Conservation (phyloP, 2,888 invertebrate genomes). For the Junonia oenone region DNA sequence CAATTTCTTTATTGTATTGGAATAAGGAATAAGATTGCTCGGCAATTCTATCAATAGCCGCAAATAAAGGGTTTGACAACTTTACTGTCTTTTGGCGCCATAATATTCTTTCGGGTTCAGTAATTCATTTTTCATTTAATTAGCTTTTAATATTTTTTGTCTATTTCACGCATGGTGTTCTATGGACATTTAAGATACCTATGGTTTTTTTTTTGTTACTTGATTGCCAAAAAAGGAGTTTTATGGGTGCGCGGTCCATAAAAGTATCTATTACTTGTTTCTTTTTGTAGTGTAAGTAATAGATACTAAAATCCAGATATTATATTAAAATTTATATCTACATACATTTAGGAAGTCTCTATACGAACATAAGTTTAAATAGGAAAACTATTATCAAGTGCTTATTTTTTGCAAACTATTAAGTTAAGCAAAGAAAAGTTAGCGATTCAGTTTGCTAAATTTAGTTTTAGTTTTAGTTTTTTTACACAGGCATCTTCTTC, state of each 20-base stretch:
- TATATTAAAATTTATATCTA: too few relatives aligned
- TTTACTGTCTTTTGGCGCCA: slow-evolving; percentile 58
- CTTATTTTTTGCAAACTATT: too few relatives aligned
- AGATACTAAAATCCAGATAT: too few relatives aligned
- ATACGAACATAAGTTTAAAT: too few relatives aligned
- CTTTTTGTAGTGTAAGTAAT: too few relatives aligned
- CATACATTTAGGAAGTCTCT: too few relatives aligned
- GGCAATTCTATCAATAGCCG: slow-evolving; percentile 28
- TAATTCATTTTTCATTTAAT: slow-evolving; percentile 26
- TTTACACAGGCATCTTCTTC: too few relatives aligned
- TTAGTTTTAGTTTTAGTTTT: too few relatives aligned
- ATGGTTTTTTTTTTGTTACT: not conserved
- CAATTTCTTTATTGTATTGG: slow-evolving; percentile 5
- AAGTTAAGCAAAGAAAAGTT: too few relatives aligned
- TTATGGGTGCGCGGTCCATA: not conserved
- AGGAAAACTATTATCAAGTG: too few relatives aligned
- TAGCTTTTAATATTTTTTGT: slow-evolving; percentile 23
- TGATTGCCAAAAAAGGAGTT: not conserved
- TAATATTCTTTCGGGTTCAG: slow-evolving; percentile 37
- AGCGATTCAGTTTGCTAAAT: too few relatives aligned
- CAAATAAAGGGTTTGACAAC: slow-evolving; percentile 17
- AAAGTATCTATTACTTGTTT: too few relatives aligned
- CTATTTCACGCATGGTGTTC: slow-evolving; percentile 5
- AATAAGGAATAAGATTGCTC: slow-evolving; percentile 16
- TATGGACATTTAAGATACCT: not conserved